These are phyloP conservation scores for Diabrotica undecimpunctata DNA, from an alignment of 1,140 invertebrate species.

Conservation along the genomic window DNA sequence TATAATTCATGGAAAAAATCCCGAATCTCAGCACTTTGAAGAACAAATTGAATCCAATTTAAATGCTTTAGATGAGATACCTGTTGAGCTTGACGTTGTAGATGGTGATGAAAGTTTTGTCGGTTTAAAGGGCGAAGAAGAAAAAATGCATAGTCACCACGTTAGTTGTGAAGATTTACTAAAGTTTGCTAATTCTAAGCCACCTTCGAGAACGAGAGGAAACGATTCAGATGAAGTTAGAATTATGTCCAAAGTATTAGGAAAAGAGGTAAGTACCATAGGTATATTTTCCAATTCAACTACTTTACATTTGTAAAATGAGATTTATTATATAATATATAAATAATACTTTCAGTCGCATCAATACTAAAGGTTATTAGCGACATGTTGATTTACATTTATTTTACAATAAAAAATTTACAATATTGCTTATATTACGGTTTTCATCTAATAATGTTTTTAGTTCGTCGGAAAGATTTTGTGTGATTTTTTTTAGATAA, in stretches of 20 bases:
- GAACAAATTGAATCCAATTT: slow-evolving; percentile 62
- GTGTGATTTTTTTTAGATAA: no score
- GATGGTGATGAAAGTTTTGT: slow-evolving; percentile 29
- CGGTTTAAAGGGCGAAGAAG: slow-evolving; percentile 27
- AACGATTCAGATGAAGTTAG: slow-evolving; percentile 85
- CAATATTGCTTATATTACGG: no score
- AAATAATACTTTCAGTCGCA: no score
- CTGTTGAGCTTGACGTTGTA: slow-evolving; percentile 39
- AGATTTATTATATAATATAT: no score
- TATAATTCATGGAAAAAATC: slow-evolving; percentile 31
- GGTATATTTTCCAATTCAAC: no score
- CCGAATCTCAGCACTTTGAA: slow-evolving; percentile 51
- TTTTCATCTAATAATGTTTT: no score
- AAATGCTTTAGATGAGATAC: slow-evolving; percentile 57
- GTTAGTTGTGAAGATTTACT: slow-evolving; percentile 90
- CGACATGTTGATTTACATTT: no score
- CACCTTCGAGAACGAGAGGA: slow-evolving; percentile 75
- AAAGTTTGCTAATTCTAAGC: slow-evolving; percentile 84
- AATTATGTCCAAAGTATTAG: slow-evolving; percentile 87
- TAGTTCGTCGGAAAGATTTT: no score
- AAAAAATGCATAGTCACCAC: slow-evolving; percentile 57
- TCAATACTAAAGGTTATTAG: no score
- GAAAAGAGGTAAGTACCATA: slow-evolving; percentile 63
- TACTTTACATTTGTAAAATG: no score
- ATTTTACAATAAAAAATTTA: no score